Conservation (phyloP, 2,113 vertebrate species). For the Scortum barcoo region DNA sequence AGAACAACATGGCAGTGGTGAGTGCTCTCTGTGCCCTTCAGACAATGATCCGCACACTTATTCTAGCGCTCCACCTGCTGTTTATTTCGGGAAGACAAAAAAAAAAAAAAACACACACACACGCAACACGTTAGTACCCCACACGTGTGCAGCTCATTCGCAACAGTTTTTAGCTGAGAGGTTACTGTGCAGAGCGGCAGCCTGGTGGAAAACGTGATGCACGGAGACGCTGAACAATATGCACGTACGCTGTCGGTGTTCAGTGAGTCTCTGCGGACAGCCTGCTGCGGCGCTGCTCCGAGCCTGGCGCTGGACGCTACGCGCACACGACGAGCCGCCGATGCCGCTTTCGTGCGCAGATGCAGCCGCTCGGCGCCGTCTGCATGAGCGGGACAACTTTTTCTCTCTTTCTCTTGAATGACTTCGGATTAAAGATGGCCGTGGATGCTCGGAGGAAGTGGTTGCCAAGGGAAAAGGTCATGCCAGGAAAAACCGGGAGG, state of each 20-base stretch:
- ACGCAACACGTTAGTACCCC: conserved; percentile 55
- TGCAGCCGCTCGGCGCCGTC: conserved; percentile 58
- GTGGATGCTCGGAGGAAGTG: conserved; percentile 87
- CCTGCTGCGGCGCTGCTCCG: conserved; percentile 49
- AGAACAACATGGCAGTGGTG: conserved; percentile 46
- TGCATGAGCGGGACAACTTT: conserved; percentile 78
- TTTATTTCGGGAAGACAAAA: conserved; percentile 26
- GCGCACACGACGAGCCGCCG: conserved; percentile 45
- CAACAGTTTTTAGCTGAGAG: not conserved
- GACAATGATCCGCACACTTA: conserved; percentile 41
- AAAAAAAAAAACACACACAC: too few relatives aligned
- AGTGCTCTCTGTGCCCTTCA: conserved; percentile 40
- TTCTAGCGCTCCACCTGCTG: conserved; percentile 76
- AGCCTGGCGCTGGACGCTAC: conserved; percentile 37
- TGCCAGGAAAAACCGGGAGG: conserved; percentile 82
- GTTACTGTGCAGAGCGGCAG: not conserved
- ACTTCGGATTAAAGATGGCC: conserved; percentile 86
- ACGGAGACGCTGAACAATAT: conserved; percentile 44
- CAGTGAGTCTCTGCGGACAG: conserved; percentile 65
- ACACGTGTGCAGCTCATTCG: not conserved
- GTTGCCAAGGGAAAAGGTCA: conserved; percentile 87
- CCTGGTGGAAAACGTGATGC: not conserved
- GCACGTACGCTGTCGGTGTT: conserved; percentile 76
- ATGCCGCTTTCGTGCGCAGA: conserved; percentile 46
- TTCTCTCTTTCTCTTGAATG: too few relatives aligned